A percentile compares a stretch with the other conserved stretches of the same genome.
These are phyloP conservation scores for Eidolon dupreanum DNA, from an alignment of 2,797 vertebrate species.

Conservation along the genomic window DNA sequence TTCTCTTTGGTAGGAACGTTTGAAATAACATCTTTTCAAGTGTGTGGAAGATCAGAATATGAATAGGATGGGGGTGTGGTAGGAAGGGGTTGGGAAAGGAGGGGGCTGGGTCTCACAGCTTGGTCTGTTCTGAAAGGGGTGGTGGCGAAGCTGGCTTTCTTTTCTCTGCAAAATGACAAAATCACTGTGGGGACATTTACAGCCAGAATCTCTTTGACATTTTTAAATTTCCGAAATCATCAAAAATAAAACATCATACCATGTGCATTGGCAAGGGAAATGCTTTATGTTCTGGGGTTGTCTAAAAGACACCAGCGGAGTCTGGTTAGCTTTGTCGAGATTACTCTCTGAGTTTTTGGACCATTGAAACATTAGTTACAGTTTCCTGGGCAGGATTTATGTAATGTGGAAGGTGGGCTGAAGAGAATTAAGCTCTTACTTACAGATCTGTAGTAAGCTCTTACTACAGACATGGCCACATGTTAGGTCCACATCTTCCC, in stretches of 20 bases:
- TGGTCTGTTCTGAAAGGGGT: constrained; percentile 45
- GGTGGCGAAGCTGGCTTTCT: constrained; percentile 64
- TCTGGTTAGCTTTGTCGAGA: constrained; percentile 26
- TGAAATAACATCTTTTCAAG: constrained; percentile 78
- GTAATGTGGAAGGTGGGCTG: neutral
- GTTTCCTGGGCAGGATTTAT: constrained; percentile 49
- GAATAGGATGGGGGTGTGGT: constrained; percentile 68
- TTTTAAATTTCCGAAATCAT: constrained; percentile 71
- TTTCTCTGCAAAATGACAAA: constrained; percentile 71
- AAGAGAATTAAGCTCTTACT: neutral
- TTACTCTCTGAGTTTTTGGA: constrained; percentile 64
- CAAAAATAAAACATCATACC: constrained; percentile 78
- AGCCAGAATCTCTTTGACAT: constrained; percentile 76
- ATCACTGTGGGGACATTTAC: constrained; percentile 71
- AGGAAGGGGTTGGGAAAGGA: constrained; percentile 54
- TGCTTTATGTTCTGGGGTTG: constrained; percentile 63
- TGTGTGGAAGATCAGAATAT: constrained; percentile 72
- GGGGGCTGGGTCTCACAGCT: constrained; percentile 53
- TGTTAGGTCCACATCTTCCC: neutral
- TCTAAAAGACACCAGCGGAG: constrained; percentile 68
- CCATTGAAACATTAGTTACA: constrained; percentile 58
- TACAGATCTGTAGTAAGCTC: neutral
- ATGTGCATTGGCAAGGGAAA: constrained; percentile 64
- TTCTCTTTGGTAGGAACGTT: constrained; percentile 70
- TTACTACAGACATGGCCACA: neutral